Evolutionary conservation across 2,113 vertebrate genomes (phyloP).

Genomic region (Hiodon alosoides): DNA sequence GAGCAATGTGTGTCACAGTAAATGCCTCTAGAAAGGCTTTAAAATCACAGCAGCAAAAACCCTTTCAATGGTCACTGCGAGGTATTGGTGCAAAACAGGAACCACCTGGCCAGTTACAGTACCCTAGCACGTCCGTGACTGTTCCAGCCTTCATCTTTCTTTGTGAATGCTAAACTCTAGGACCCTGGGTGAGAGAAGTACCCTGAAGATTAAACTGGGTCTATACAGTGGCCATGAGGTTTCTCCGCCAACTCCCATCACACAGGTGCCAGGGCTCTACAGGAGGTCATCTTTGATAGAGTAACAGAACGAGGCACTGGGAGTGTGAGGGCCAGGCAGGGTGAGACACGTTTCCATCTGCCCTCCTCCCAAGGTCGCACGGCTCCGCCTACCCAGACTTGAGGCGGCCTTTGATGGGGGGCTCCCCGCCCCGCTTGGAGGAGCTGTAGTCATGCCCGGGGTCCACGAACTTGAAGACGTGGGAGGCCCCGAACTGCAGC

Average conservation of each 20-base stretch:
- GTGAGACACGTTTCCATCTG: neutral
- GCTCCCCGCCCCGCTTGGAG: slow-evolving; percentile 70
- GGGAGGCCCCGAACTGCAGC: slow-evolving; percentile 83
- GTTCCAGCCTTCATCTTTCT: neutral
- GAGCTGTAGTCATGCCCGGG: slow-evolving; percentile 84
- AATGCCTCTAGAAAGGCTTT: neutral
- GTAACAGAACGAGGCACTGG: too few species aligned
- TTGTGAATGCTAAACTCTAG: neutral
- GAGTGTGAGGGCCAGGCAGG: too few species aligned
- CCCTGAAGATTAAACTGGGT: neutral
- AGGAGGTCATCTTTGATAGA: too few species aligned
- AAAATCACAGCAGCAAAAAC: neutral
- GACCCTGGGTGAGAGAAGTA: neutral
- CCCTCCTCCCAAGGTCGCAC: neutral
- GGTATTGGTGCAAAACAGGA: neutral
- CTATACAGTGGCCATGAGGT: too few species aligned
- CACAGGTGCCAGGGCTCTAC: neutral
- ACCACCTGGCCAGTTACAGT: neutral
- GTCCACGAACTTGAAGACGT: slow-evolving; percentile 97
- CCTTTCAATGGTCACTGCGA: too few species aligned
- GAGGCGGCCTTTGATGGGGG: slow-evolving; percentile 69
- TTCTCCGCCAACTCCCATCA: neutral
- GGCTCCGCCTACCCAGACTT: slow-evolving; percentile 77
- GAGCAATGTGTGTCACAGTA: too few species aligned
- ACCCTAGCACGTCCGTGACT: neutral